Conservation (phyloP, 2,888 invertebrate species). For the Rutpela maculata region DNA sequence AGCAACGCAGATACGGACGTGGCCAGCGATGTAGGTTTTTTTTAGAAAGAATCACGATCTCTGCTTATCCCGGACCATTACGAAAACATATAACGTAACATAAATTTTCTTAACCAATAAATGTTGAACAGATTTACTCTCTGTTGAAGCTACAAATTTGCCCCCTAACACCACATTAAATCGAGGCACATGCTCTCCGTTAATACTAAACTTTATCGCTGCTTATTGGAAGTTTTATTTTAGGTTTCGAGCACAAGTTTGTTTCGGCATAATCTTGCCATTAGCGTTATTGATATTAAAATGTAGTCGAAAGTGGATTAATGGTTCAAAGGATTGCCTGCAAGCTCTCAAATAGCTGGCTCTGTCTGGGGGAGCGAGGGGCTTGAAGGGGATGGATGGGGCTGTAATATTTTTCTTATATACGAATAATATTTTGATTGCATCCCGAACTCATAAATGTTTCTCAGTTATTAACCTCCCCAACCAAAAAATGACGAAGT, state of each 20-base stretch:
- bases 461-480: no score
- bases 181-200: constrained; percentile 47
- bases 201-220: constrained; percentile 48
- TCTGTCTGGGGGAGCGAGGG: background rate
- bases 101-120: constrained; percentile 60
- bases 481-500: no score
- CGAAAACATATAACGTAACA: constrained; percentile 55
- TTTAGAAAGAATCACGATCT: constrained; percentile 24
- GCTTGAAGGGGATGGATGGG: background rate
- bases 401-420: no score
- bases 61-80: constrained; percentile 51
- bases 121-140: constrained; percentile 60
- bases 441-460: no score
- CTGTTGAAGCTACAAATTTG: constrained; percentile 58
- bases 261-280: constrained; percentile 3
- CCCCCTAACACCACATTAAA: constrained; percentile 53
- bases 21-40: background rate
- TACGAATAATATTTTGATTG: no score
- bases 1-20: background rate
- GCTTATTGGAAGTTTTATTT: constrained; percentile 43
- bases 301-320: background rate
- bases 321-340: background rate
- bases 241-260: background rate
- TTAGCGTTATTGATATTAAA: background rate
- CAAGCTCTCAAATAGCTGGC: background rate